Evolutionary conservation across 2,888 invertebrate species (phyloP), one percentile per base, ranked within the genome.

Genomic region (Dynastes hyllus): DNA sequence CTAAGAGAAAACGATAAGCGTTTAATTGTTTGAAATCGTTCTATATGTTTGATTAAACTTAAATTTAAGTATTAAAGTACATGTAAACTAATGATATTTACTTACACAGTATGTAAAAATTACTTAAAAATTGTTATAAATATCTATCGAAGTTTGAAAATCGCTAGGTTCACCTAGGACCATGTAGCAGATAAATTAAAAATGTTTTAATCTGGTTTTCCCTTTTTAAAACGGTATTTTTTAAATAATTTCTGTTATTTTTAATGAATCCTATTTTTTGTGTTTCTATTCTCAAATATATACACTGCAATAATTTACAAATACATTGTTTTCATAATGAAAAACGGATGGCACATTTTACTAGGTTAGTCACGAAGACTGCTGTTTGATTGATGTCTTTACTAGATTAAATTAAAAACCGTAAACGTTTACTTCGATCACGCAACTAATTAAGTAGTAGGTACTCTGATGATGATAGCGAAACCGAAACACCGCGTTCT

Each of bases 341-440:
- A 22, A 16, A 58, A 58, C 22, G 27, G 55, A 58, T 58, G 55
- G 55, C 55, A 58, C 55, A 58, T 58, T 55, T 58, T 58, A 5
- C 22, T 22, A 58, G n/a, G 55, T 16, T 22, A 9, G 9, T 27
- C 16, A 2, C 22, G 55, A 55, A 6, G 55, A 22, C 22, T 58
- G 16, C 16, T 27, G 55, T 22, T 16, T 58, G 8, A 58, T 1
- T 22, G 16, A 22, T 58, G 5, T 58, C 45, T 45, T 1, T 11
- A 37, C 5, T 37, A 45, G 11, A 45, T 45, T 45, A 45, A 45
- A 45, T 1, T 45, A 11, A 45, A 45, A 45, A 45, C 11, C 45
- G 8, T 45, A 8, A 6, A 45, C 45, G 11, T 45, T 45, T 45
- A 45, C 0, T 45, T 45, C 8, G 45, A 45, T 45, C 45, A 45